Evolutionary conservation across 1,140 invertebrate genomes (phyloP), one percentile per base, ranked within the genome.

Genomic region (Macrotrachela quadricornifera): DNA sequence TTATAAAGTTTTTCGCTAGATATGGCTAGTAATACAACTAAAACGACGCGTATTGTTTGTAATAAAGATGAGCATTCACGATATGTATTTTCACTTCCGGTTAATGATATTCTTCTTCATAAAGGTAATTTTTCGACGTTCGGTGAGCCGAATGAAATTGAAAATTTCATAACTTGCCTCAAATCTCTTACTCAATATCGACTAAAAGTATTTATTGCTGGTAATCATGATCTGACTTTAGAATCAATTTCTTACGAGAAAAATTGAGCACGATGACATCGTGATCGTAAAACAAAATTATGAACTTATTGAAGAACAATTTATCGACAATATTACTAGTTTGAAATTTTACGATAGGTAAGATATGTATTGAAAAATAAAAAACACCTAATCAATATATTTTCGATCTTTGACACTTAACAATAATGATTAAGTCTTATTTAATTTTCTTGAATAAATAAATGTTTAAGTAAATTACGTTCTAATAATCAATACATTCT

Each of bases 101-200:
- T 0, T 0, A 44, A 37, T 15, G 84, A 88, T 71, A 75, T 88
- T 46, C 80, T 86, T 51, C 77, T 88, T 50, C 84, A 87, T 71
- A 81, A 82, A 48, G 84, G 84, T 4, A 84, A 87, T 67, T 85
- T 88, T 63, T 84, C 82, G 36, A 77, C 79, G 59, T 79, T 77
- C 64, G 84, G 84, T 18, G 74, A 76, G 58, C 64, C 77, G 53
- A 73, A 78, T 54, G 81, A 85, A 72, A 78, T 87, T 16, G 65
- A 77, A 50, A 75, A 80, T 58, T 86, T 49, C 39, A n/a, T 13
- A 11, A 13, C 36, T 44, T 49, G 30, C 42, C 21, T 53, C 10
- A 79, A 74, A 49, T 72, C 68, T 52, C 69, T 85, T 59, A 80
- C 82, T 21, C 83, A 87, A 62, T 79, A 47, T 15, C 16, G 78